Percentiles rank a stretch among this genome's conserved stretches.
These are phyloP conservation scores for Acanthisitta chloris DNA, from an alignment of 2,113 vertebrate species.

Conservation along the genomic window DNA sequence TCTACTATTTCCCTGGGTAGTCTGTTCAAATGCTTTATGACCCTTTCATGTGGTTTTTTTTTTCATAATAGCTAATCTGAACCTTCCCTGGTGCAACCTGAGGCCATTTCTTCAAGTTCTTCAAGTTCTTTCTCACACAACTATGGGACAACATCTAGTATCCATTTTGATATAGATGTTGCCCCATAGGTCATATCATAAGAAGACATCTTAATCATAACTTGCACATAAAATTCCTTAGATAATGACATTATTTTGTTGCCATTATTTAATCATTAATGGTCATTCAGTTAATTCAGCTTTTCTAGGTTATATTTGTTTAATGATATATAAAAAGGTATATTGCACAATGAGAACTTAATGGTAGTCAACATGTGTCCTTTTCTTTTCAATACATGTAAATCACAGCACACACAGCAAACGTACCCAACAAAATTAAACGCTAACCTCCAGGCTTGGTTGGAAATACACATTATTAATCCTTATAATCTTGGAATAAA, in stretches of 20 bases:
- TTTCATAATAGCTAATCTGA: not conserved
- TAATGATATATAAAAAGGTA: not conserved
- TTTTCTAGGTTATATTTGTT: not conserved
- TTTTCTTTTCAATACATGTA: not conserved
- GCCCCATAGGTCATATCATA: not conserved
- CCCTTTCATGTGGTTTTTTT: too few species aligned
- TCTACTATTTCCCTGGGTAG: fast-evolving
- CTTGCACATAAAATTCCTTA: not conserved
- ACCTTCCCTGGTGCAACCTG: not conserved
- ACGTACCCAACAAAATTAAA: not conserved
- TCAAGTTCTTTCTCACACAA: not conserved
- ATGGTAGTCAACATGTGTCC: not conserved
- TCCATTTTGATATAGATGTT: not conserved
- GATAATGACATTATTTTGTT: not conserved
- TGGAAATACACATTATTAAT: not conserved
- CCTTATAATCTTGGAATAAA: not conserved
- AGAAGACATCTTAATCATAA: not conserved
- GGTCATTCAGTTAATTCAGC: not conserved
- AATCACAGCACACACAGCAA: not conserved
- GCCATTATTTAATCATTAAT: not conserved
- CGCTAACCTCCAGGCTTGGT: not conserved
- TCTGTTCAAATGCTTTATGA: not conserved
- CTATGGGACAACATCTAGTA: not conserved
- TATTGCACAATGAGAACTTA: not conserved
- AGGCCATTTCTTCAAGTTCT: not conserved